Evolutionary conservation across 1,140 invertebrate genomes (phyloP).

Genomic region (Tribolium castaneum): DNA sequence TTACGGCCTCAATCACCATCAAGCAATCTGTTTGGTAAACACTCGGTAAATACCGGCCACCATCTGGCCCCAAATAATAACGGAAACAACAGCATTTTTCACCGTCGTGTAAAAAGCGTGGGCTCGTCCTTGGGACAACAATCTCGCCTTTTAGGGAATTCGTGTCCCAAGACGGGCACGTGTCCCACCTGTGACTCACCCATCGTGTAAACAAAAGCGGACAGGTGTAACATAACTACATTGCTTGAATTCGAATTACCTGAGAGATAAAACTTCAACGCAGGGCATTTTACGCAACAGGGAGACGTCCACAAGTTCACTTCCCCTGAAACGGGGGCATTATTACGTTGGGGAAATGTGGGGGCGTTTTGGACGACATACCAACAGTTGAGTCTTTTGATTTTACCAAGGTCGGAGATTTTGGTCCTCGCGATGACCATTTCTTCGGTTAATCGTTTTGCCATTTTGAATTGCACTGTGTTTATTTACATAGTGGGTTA

Average conservation of each 20-base stretch:
- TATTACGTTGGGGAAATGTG: neutral
- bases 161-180: neutral
- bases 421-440: slow-evolving; percentile 91
- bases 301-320: slow-evolving; percentile 82
- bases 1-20: too few species aligned
- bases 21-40: too few species aligned
- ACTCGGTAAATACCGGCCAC: too few species aligned
- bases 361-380: slow-evolving; percentile 66
- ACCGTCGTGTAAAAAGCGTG: neutral
- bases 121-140: neutral
- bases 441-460: slow-evolving; percentile 86
- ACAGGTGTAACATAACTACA: slow-evolving; percentile 8
- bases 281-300: slow-evolving; percentile 80
- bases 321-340: slow-evolving; percentile 72
- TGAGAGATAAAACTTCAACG: slow-evolving; percentile 84
- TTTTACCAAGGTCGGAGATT: slow-evolving; percentile 82
- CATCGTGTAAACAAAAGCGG: neutral
- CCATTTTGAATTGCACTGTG: slow-evolving; percentile 54
- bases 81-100: too few species aligned
- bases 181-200: slow-evolving; percentile 16
- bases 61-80: too few species aligned
- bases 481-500: neutral
- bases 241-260: slow-evolving; percentile 65
- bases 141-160: slow-evolving; percentile 8
- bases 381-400: slow-evolving; percentile 93